Percentiles rank a stretch among this genome's conserved stretches.
phyloP scores from a whole-genome alignment of 1,140 invertebrate genomes.

The Cydia strobilella region DNA sequence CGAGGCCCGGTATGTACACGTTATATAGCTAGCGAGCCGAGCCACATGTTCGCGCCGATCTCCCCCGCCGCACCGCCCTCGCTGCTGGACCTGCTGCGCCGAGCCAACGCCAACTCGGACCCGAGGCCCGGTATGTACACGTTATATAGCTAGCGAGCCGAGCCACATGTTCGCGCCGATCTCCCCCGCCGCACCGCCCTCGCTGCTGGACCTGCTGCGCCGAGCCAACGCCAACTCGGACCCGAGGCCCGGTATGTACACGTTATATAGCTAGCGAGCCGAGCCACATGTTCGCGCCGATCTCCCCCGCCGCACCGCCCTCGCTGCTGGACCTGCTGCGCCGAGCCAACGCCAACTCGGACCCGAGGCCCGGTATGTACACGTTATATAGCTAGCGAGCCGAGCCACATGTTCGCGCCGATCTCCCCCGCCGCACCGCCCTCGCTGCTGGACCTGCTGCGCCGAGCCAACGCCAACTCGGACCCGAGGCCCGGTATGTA shows the following conservation, averaged over 20 bases:
- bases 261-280: constrained; percentile 61
- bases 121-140: too few species aligned
- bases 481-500: too few species aligned
- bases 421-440: constrained; percentile 80
- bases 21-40: constrained; percentile 64
- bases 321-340: constrained; percentile 81
- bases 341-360: constrained; percentile 62
- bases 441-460: constrained; percentile 81
- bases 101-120: constrained; percentile 59
- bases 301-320: constrained; percentile 79
- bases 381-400: constrained; percentile 56
- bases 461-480: constrained; percentile 67
- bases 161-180: constrained; percentile 83
- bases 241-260: too few species aligned
- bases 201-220: constrained; percentile 81
- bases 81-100: constrained; percentile 81
- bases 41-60: constrained; percentile 83
- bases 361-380: too few species aligned
- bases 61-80: constrained; percentile 77
- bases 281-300: constrained; percentile 82
- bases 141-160: constrained; percentile 60
- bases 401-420: constrained; percentile 82
- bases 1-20: too few species aligned
- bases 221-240: constrained; percentile 62
- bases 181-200: constrained; percentile 76